Evolutionary conservation across 23 tunicate genomes (phyloP).

Genomic region (Oikopleura dioica): DNA sequence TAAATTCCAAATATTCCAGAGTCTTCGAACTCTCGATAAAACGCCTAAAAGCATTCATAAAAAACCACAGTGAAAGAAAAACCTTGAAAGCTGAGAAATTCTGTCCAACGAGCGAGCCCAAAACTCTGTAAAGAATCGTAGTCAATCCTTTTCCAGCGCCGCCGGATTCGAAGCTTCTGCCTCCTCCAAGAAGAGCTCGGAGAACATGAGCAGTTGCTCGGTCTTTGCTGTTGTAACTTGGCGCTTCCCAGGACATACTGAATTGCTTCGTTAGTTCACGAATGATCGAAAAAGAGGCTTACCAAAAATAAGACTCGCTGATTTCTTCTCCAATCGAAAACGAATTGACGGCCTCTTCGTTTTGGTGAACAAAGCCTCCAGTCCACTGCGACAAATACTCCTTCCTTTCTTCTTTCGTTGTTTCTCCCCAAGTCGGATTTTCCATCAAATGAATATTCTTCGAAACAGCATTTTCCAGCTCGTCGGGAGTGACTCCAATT

Average conservation of each 20-base stretch:
- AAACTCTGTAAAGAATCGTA: not conserved
- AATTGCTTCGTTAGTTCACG: too few relatives aligned
- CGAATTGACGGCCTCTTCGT: not conserved
- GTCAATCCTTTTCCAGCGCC: not conserved
- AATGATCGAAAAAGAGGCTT: too few relatives aligned
- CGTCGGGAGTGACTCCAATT: not conserved
- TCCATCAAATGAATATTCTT: not conserved
- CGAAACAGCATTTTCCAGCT: not conserved
- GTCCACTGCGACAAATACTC: not conserved
- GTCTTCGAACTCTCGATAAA: not conserved
- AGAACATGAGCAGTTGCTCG: not conserved
- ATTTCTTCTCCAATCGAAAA: not conserved
- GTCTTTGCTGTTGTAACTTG: not conserved
- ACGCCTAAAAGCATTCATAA: too few relatives aligned
- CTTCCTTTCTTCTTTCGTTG: too few relatives aligned
- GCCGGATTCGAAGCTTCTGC: not conserved
- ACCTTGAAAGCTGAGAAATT: not conserved
- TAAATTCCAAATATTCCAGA: not conserved
- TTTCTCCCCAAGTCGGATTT: not conserved
- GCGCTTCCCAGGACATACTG: not conserved
- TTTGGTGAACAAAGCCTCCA: not conserved
- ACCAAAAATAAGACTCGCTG: not conserved
- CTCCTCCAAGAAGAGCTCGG: not conserved
- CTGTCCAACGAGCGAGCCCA: not conserved
- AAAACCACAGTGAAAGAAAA: too few relatives aligned